phyloP scores from a whole-genome alignment of 2,888 invertebrate genomes.

The Cryptocephalus moraei region DNA sequence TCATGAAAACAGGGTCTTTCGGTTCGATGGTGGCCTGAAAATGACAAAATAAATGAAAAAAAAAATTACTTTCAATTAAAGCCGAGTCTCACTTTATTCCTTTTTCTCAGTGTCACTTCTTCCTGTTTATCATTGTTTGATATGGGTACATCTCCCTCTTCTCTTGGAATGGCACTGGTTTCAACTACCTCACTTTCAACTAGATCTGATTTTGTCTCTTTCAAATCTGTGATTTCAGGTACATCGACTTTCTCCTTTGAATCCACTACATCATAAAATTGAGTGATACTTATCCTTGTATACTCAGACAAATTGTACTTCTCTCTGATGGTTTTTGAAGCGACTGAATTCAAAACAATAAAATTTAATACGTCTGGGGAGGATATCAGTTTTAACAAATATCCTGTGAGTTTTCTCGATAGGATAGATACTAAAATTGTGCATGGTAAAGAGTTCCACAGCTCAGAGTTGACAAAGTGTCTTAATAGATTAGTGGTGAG shows the following conservation, averaged over 20 bases:
- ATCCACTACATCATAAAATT: slow-evolving; percentile 16
- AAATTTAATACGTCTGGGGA: slow-evolving; percentile 44
- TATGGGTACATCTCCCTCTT: too few relatives aligned
- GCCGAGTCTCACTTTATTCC: too few relatives aligned
- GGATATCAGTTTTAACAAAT: slow-evolving; percentile 40
- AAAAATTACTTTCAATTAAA: too few relatives aligned
- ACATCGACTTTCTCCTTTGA: neutral
- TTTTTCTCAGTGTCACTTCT: too few relatives aligned
- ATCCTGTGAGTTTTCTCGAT: slow-evolving; percentile 46
- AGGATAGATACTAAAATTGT: slow-evolving; percentile 51
- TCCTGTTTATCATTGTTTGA: too few relatives aligned
- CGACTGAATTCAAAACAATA: slow-evolving; percentile 21
- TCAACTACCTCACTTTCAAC: too few relatives aligned
- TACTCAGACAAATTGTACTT: slow-evolving; percentile 24
- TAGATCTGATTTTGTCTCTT: neutral
- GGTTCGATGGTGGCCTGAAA: too few relatives aligned
- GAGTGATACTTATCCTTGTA: slow-evolving; percentile 15
- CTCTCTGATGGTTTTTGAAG: slow-evolving; percentile 15
- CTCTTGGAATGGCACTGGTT: too few relatives aligned
- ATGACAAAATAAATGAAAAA: too few relatives aligned
- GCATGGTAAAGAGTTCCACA: slow-evolving; percentile 57
- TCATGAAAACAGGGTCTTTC: neutral
- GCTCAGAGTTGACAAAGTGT: slow-evolving; percentile 56
- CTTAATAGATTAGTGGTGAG: slow-evolving; percentile 47
- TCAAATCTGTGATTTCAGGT: neutral